A percentile compares a stretch with the other conserved stretches of the same genome.
These are phyloP conservation scores for Pristis pectinata DNA, from an alignment of 2,797 vertebrate species.

Conservation along the genomic window DNA sequence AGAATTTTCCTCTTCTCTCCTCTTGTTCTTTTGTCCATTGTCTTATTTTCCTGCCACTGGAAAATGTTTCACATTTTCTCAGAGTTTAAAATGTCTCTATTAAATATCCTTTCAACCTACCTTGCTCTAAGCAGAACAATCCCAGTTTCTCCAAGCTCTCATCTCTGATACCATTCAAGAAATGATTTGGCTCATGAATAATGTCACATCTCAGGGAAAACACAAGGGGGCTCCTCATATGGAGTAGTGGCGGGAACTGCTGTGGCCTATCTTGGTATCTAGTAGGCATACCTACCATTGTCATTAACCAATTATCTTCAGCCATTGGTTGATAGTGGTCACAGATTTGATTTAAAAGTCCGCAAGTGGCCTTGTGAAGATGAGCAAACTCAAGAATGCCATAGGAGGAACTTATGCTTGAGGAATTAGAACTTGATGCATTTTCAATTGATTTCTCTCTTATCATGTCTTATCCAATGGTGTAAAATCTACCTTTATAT, in stretches of 20 bases:
- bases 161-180: background rate
- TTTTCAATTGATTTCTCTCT: background rate
- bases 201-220: background rate
- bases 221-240: background rate
- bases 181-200: background rate
- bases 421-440: background rate
- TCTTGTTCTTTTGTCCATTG: background rate
- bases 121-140: background rate
- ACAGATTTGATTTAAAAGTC: background rate
- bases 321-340: background rate
- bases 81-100: background rate
- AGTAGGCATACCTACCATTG: too few species aligned
- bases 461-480: background rate
- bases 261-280: too few species aligned
- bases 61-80: background rate
- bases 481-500: background rate
- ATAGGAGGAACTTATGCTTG: background rate
- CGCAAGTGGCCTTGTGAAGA: background rate
- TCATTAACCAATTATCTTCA: background rate
- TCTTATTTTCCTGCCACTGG: background rate
- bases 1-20: background rate
- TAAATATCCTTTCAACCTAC: background rate
- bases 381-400: background rate
- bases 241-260: background rate
- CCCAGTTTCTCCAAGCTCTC: background rate